Conservation (phyloP, 2,797 vertebrate species). For the Clangula hyemalis region DNA sequence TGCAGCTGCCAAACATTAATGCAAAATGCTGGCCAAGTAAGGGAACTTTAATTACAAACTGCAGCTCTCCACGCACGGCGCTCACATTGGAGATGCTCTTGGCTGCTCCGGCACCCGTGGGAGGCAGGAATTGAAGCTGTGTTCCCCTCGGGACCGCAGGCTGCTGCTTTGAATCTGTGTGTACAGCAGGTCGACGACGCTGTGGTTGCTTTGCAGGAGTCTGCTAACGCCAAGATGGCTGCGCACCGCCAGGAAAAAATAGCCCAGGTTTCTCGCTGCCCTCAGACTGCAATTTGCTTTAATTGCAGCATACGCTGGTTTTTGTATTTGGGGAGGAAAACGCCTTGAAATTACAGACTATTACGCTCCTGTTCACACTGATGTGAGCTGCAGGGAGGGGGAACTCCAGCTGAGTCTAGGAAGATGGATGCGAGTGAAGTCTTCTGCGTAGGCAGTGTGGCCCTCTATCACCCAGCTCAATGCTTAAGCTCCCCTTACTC, state of each 20-base stretch:
- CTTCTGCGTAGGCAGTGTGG: neutral
- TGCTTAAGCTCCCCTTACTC: neutral
- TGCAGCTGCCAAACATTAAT: slow-evolving; percentile 56
- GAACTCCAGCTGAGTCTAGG: neutral
- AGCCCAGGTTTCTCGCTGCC: neutral
- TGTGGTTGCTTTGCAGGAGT: neutral
- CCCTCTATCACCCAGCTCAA: neutral
- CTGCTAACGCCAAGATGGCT: neutral
- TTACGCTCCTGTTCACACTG: neutral
- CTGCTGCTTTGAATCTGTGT: neutral
- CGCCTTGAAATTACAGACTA: neutral
- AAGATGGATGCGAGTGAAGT: neutral
- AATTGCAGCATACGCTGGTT: fast-evolving
- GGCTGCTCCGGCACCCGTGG: neutral
- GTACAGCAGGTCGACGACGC: neutral
- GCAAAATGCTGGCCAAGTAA: slow-evolving; percentile 48
- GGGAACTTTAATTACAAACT: slow-evolving; percentile 60
- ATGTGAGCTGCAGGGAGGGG: neutral
- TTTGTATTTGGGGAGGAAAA: neutral
- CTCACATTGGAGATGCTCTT: neutral
- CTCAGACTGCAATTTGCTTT: neutral
- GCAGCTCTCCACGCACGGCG: neutral
- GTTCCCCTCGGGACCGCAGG: neutral
- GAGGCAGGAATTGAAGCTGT: slow-evolving; percentile 1
- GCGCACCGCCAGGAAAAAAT: neutral